phyloP scores from a whole-genome alignment of 2,888 invertebrate species.

The Cephalotes varians region DNA sequence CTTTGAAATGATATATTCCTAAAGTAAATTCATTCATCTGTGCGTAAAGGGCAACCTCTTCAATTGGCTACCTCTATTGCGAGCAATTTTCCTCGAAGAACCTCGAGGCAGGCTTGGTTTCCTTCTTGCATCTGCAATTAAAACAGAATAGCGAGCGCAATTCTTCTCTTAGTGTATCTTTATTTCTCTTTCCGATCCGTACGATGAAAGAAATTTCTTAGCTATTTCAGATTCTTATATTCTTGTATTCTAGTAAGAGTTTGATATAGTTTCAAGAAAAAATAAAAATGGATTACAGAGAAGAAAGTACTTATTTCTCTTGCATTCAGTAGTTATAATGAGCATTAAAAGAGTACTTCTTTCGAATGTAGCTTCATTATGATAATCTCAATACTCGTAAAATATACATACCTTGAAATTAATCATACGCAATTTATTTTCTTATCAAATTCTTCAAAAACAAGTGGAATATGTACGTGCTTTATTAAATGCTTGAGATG shows the following conservation, averaged over 20 bases:
- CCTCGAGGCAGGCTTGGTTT: not conserved
- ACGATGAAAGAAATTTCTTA: not conserved
- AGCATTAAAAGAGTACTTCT: not conserved
- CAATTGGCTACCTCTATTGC: conserved; percentile 51
- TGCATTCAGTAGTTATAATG: not conserved
- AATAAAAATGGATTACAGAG: not conserved
- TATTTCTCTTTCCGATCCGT: conserved; percentile 2
- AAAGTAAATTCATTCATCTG: conserved; percentile 53
- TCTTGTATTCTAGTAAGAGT: conserved; percentile 20
- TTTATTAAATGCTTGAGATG: not conserved
- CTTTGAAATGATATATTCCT: conserved; percentile 56
- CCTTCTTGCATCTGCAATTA: conserved; percentile 34
- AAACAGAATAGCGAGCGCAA: conserved; percentile 1
- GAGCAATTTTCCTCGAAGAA: conserved; percentile 45
- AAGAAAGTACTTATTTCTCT: not conserved
- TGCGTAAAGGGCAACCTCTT: conserved; percentile 47
- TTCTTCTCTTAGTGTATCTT: conserved; percentile 21
- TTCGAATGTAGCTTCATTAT: not conserved
- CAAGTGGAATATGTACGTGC: not conserved
- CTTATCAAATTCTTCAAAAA: not conserved
- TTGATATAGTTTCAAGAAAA: not conserved
- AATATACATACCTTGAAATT: not conserved
- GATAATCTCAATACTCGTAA: not conserved
- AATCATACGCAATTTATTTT: not conserved
- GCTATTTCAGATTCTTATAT: conserved; percentile 26